A percentile compares a stretch with the other conserved stretches of the same genome.
Evolutionary conservation across 1,140 invertebrate genomes (phyloP).

Genomic region (Neodiprion fabricii): DNA sequence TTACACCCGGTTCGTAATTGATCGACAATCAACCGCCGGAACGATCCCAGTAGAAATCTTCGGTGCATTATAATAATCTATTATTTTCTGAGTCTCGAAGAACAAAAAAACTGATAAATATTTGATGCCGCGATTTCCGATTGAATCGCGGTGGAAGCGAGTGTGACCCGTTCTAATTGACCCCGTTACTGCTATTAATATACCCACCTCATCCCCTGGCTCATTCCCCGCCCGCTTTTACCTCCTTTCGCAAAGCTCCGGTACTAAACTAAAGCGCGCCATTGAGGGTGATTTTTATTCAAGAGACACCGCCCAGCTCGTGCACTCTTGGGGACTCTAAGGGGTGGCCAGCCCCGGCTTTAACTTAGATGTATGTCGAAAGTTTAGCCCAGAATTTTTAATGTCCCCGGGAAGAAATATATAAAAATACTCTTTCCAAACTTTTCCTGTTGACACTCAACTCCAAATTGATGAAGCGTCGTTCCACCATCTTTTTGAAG

Average conservation of each 20-base stretch:
- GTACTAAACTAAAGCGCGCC: slow-evolving; percentile 55
- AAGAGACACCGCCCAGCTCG: slow-evolving; percentile 51
- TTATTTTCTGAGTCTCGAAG: too few species aligned
- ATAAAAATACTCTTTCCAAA: slow-evolving; percentile 52
- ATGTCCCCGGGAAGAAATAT: slow-evolving; percentile 50
- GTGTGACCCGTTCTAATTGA: background rate
- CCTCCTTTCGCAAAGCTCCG: background rate
- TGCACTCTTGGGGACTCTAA: slow-evolving; percentile 32
- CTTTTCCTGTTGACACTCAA: slow-evolving; percentile 33
- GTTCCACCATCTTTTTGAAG: background rate
- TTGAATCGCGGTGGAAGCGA: background rate
- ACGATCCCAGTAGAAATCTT: too few species aligned
- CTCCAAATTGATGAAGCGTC: background rate
- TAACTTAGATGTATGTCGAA: slow-evolving; percentile 57
- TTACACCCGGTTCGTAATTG: background rate
- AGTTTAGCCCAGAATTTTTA: slow-evolving; percentile 57
- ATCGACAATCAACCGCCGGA: too few species aligned
- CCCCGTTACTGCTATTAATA: background rate
- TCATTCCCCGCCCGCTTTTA: background rate
- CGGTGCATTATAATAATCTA: too few species aligned
- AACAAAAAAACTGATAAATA: background rate
- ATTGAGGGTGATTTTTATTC: slow-evolving; percentile 61
- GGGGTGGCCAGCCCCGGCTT: slow-evolving; percentile 44
- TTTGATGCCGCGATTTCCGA: background rate
- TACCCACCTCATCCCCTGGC: background rate